phyloP scores from a whole-genome alignment of 2,888 invertebrate genomes.

The Cephus runcator region DNA sequence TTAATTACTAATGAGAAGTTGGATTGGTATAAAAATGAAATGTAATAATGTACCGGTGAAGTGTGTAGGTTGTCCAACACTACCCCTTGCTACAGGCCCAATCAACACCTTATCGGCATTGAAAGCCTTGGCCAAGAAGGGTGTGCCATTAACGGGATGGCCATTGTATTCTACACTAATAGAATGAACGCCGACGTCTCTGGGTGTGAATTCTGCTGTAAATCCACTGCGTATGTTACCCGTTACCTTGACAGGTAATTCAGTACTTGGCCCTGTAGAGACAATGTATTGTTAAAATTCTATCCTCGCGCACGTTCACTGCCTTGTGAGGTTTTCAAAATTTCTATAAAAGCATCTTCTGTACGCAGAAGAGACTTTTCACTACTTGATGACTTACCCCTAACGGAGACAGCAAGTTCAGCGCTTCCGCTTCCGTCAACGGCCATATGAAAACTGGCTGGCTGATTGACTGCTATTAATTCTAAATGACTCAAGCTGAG shows the following conservation, averaged over 20 bases:
- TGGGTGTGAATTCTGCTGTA: slow-evolving; percentile 91
- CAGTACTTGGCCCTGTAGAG: slow-evolving; percentile 78
- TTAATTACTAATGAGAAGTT: not conserved
- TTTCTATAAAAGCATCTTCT: not conserved
- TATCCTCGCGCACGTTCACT: not conserved
- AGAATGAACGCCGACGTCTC: slow-evolving; percentile 92
- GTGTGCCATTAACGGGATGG: slow-evolving; percentile 88
- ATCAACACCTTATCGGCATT: slow-evolving; percentile 90
- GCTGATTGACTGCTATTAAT: slow-evolving; percentile 85
- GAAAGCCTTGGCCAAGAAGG: slow-evolving; percentile 91
- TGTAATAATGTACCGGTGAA: slow-evolving; percentile 72
- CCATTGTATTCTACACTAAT: slow-evolving; percentile 93
- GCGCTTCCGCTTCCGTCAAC: slow-evolving; percentile 78
- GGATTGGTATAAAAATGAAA: not conserved
- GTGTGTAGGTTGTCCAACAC: slow-evolving; percentile 91
- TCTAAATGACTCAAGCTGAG: slow-evolving; percentile 81
- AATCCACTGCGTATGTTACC: slow-evolving; percentile 90
- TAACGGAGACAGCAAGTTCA: slow-evolving; percentile 88
- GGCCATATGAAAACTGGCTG: slow-evolving; percentile 82
- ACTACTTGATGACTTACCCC: slow-evolving; percentile 62
- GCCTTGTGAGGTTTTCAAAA: not conserved
- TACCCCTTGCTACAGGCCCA: slow-evolving; percentile 81
- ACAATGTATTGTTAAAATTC: not conserved
- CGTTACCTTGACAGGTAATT: slow-evolving; percentile 88
- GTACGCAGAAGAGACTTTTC: not conserved